These are phyloP conservation scores for Petromus typicus DNA, from an alignment of 2,113 vertebrate genomes.

Conservation along the genomic window DNA sequence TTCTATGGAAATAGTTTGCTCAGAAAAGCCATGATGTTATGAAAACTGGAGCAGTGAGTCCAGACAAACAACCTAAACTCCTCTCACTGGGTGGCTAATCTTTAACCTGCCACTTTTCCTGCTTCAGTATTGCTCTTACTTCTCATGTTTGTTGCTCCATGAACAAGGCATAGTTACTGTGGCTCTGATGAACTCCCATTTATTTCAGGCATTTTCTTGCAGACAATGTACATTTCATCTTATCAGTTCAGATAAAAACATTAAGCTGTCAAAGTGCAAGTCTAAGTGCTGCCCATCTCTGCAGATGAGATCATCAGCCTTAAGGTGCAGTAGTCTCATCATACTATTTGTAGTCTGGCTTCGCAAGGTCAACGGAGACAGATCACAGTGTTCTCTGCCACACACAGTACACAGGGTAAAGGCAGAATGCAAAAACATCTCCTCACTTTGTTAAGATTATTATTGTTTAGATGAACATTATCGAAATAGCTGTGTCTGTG, in stretches of 20 bases:
- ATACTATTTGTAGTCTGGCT: background rate
- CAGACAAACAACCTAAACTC: background rate
- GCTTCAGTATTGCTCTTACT: background rate
- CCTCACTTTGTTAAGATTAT: background rate
- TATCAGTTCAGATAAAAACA: background rate
- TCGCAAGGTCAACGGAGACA: background rate
- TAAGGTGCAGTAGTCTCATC: background rate
- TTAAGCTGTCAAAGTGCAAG: background rate
- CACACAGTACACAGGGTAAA: background rate
- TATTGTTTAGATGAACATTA: too few species aligned
- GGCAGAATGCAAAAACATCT: background rate
- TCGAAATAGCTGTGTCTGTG: too few species aligned
- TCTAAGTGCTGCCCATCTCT: background rate
- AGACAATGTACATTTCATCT: too few species aligned
- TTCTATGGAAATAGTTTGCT: background rate
- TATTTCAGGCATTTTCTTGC: background rate
- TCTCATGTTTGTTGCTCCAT: background rate
- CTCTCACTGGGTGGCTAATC: background rate
- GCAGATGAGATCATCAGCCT: background rate
- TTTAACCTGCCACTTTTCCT: background rate
- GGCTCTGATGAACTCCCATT: background rate
- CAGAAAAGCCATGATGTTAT: background rate
- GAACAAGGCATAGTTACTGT: background rate
- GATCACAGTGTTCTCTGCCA: background rate
- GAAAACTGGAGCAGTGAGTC: background rate